phyloP scores from a whole-genome alignment of 2,113 vertebrate genomes.

The Lamprologus callipterus region DNA sequence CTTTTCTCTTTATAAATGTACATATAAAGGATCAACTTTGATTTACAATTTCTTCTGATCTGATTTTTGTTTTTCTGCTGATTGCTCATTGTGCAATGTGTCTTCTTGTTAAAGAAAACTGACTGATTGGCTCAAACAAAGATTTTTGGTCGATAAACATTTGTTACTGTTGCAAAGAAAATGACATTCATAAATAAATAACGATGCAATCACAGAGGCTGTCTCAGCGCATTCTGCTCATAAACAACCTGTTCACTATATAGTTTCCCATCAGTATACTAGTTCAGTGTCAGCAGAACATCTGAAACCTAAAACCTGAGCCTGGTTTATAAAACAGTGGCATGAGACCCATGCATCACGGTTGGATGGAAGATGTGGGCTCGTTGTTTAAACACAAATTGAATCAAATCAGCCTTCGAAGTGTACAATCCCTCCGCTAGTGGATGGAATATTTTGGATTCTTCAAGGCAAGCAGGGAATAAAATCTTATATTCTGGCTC shows the following conservation, averaged over 20 bases:
- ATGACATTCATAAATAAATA: background rate
- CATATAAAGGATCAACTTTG: background rate
- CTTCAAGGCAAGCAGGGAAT: background rate
- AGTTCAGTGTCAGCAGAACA: background rate
- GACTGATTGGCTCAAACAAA: background rate
- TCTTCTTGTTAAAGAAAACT: background rate
- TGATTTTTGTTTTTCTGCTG: background rate
- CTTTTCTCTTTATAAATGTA: background rate
- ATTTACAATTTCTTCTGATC: background rate
- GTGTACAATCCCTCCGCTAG: background rate
- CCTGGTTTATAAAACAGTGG: background rate
- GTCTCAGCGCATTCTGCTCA: background rate
- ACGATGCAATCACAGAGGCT: background rate
- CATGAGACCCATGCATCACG: background rate
- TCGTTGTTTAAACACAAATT: conserved; percentile 4
- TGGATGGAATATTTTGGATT: background rate
- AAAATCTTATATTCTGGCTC: conserved; percentile 3
- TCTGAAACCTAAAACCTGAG: conserved; percentile 6
- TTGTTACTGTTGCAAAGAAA: background rate
- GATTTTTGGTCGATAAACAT: background rate
- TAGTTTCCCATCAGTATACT: background rate
- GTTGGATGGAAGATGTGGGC: background rate
- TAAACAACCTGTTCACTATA: background rate
- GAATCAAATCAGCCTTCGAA: background rate
- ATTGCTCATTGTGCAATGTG: background rate